A percentile compares a stretch with the other conserved stretches of the same genome.
These are phyloP conservation scores for Hippocampus kuda DNA, from an alignment of 2,797 vertebrate genomes.

Conservation along the genomic window DNA sequence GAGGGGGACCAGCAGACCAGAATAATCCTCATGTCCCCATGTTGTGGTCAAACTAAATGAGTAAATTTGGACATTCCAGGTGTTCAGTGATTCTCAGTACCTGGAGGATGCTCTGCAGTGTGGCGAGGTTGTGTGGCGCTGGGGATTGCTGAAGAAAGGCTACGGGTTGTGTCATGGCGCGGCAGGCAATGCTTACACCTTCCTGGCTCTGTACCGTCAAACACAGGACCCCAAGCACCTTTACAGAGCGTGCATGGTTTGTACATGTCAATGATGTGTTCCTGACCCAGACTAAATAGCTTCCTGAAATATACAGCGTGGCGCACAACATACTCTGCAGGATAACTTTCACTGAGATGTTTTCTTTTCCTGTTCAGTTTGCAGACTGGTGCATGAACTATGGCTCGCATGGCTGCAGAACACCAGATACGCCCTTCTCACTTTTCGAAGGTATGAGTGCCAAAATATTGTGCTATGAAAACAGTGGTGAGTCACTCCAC, in stretches of 20 bases:
- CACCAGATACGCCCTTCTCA: conserved; percentile 89
- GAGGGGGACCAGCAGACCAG: too few relatives aligned
- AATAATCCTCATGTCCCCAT: neutral
- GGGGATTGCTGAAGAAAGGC: conserved; percentile 86
- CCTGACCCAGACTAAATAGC: neutral
- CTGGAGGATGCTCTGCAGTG: conserved; percentile 75
- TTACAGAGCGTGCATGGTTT: conserved; percentile 90
- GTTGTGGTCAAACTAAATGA: neutral
- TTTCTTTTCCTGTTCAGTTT: conserved; percentile 67
- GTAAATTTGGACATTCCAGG: conserved; percentile 46
- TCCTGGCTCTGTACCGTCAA: conserved; percentile 80
- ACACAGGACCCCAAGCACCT: conserved; percentile 81
- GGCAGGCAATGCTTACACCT: conserved; percentile 86
- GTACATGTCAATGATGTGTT: conserved; percentile 6
- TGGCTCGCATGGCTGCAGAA: conserved; percentile 86
- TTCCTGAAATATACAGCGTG: neutral
- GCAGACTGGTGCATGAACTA: conserved; percentile 98
- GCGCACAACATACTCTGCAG: neutral
- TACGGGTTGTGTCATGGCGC: conserved; percentile 89
- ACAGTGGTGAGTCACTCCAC: neutral
- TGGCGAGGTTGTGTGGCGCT: conserved; percentile 83
- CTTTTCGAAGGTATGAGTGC: conserved; percentile 92
- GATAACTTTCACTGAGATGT: neutral
- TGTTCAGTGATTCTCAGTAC: conserved; percentile 79
- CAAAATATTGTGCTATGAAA: neutral